Percentiles rank a stretch among this genome's conserved stretches.
phyloP scores from a whole-genome alignment of 2,113 vertebrate species.

The rat (Rattus norvegicus) region DNA sequence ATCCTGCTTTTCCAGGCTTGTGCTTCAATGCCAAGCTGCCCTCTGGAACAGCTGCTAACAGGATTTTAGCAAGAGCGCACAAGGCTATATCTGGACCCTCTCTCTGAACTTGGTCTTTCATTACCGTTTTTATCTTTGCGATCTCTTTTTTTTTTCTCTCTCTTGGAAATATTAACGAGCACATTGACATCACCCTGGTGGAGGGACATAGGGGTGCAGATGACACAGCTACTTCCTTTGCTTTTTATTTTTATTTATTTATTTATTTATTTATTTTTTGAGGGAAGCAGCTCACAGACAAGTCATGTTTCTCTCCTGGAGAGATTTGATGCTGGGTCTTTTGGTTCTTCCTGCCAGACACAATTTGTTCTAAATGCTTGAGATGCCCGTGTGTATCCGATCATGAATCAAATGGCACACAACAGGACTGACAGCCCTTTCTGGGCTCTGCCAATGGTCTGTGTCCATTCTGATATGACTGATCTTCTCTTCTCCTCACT shows the following conservation, averaged over 20 bases:
- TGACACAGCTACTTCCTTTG: not conserved
- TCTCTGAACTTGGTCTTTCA: not conserved
- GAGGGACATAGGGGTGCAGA: not conserved
- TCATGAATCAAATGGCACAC: not conserved
- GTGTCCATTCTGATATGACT: not conserved
- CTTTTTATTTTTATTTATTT: not conserved
- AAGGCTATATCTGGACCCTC: not conserved
- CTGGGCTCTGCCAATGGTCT: not conserved
- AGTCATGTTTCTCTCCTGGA: not conserved
- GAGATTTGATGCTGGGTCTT: not conserved
- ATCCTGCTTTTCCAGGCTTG: not conserved
- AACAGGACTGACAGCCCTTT: not conserved
- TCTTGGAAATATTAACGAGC: conserved; percentile 17
- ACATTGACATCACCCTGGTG: not conserved
- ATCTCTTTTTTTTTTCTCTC: not conserved
- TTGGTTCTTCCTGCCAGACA: not conserved
- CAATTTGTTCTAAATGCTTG: not conserved
- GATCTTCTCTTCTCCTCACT: not conserved
- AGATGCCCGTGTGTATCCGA: not conserved
- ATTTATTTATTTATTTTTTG: too few relatives aligned
- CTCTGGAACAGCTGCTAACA: conserved; percentile 5
- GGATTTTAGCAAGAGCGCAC: not conserved
- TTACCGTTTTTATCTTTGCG: not conserved
- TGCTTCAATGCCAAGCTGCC: not conserved
- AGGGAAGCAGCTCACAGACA: not conserved